Evolutionary conservation across 2,113 vertebrate species (phyloP), one percentile per base, ranked within the genome.

Genomic region (Syngnathoides biaculeatus): DNA sequence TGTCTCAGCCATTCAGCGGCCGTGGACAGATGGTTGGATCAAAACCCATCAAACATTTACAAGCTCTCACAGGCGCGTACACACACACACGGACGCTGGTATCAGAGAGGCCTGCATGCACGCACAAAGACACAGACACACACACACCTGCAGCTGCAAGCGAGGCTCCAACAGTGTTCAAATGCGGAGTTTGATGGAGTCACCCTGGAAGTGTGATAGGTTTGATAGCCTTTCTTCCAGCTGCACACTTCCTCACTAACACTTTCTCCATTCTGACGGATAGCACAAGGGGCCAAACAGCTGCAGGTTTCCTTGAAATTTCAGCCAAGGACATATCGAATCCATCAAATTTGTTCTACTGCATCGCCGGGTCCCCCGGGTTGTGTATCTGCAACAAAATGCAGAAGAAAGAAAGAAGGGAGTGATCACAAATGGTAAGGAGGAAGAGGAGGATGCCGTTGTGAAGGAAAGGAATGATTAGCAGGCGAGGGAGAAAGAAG

Each of bases 31-130:
- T 91, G 89, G 87, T 80, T 30, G 80, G 82, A 87, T 84, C 86
- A 87, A 90, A 86, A 67, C 74, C 81, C 83, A 90, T 89, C 86
- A 91, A 89, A 91, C 90, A 90, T 90, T 88, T 88, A 90, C 88
- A 87, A 83, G 84, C 84, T 72, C 82, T 26, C 81, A 80, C 80
- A 81, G 79, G 70, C 77, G 67, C 79, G 40, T 73, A 82, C 73
- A 71, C 60, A 45, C 56, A 71, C 64, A 39, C 53, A 14, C 74
- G 42, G 65, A 64, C 56, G 56, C 73, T 74, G 79, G 79, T 80
- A 82, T 81, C 79, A 83, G 69, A 83, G 65, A 77, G 64, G 58
- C 64, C 77, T 67, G 7, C 13, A 11, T 45, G 35, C 24, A 30
- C 59, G 38, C 27, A 30, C 50, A n/a, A 9, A 58, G 2, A 39